These are phyloP conservation scores for Nothobranchius kuhntae DNA, from an alignment of 2,113 vertebrate species.

Conservation along the genomic window DNA sequence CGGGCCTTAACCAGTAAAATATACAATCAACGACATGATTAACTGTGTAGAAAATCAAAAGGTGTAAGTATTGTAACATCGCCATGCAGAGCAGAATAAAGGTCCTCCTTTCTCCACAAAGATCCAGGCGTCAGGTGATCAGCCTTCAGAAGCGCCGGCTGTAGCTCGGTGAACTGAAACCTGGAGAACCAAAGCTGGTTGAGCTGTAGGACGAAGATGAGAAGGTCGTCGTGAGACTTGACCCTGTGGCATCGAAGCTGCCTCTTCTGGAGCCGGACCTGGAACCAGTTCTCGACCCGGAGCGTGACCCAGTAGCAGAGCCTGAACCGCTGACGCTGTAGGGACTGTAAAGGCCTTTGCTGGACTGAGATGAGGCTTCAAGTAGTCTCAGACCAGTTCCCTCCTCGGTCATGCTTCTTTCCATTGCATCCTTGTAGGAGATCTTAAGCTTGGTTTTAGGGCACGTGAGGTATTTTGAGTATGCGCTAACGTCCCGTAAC, in stretches of 20 bases:
- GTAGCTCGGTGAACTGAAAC: conserved; percentile 80
- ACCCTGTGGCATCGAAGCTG: conserved; percentile 91
- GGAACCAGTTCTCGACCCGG: conserved; percentile 90
- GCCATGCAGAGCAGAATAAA: conserved; percentile 89
- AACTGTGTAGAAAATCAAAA: conserved; percentile 58
- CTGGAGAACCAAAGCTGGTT: conserved; percentile 87
- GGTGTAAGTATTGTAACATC: conserved; percentile 64
- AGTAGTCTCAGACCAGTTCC: conserved; percentile 89
- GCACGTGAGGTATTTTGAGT: conserved; percentile 96
- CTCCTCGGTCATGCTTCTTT: conserved; percentile 95
- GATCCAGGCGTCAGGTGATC: conserved; percentile 75
- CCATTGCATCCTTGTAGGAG: conserved; percentile 97
- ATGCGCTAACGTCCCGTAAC: conserved; percentile 88
- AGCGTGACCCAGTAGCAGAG: conserved; percentile 87
- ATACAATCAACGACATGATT: conserved; percentile 48
- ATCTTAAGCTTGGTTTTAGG: conserved; percentile 99
- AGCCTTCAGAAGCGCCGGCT: conserved; percentile 85
- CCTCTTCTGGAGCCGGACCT: conserved; percentile 90
- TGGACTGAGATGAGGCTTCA: conserved; percentile 92
- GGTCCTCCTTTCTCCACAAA: conserved; percentile 53
- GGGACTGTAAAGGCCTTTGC: conserved; percentile 96
- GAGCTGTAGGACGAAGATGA: conserved; percentile 91
- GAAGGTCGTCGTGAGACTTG: conserved; percentile 89
- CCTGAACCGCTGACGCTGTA: conserved; percentile 91
- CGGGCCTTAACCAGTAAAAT: conserved; percentile 41